Base-by-base conservation (phyloP, 2,113 vertebrate genomes). In the Pterocles orientalis region DNA sequence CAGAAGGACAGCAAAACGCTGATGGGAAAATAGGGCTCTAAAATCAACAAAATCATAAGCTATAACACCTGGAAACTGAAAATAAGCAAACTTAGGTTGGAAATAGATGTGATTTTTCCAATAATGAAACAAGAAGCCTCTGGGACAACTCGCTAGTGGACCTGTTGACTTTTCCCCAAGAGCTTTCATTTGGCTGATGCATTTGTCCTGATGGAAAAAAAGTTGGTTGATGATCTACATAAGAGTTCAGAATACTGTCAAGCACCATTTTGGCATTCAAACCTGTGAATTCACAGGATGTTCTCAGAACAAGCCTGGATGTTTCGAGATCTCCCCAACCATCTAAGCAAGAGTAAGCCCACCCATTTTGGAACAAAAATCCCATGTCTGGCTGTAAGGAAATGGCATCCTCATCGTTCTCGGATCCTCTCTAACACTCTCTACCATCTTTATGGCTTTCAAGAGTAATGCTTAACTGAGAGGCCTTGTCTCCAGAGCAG, bases 381-480 rank as follows among this genome's bases (percentile, higher is more conserved):
- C 43, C 43, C 4, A 0, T 5, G 4, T n/a, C 60, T 0, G 0
- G 24, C 33, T 51, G 21, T 25, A 47, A 82, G 53, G 39, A 88
- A 85, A 82, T 3, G 8, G 17, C 53, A 80, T 23, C 20, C 43
- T 56, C 28, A 19, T 31, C n/a, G 75, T 56, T 54, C 28, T 47
- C 65, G 71, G 31, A 34, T 16, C 19, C 36, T 68, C 47, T 57
- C 45, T 7, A 61, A 26, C 5, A 8, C 2, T 9, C 43, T 86
- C n/a, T 29, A 18, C 39, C 47, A 58, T 23, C 70, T 64, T 68
- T 20, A 24, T 3, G 12, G 8, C 20, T 57, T 39, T 56, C 26
- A n/a, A 4, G 7, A 53, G 33, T 12, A 69, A 66, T 51, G 16
- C 16, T 57, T 31, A 71, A 56, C 8, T 17, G 34, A 66, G 28